Evolutionary conservation across 2,797 vertebrate species (phyloP).

Genomic region (Orestias chungarensis): DNA sequence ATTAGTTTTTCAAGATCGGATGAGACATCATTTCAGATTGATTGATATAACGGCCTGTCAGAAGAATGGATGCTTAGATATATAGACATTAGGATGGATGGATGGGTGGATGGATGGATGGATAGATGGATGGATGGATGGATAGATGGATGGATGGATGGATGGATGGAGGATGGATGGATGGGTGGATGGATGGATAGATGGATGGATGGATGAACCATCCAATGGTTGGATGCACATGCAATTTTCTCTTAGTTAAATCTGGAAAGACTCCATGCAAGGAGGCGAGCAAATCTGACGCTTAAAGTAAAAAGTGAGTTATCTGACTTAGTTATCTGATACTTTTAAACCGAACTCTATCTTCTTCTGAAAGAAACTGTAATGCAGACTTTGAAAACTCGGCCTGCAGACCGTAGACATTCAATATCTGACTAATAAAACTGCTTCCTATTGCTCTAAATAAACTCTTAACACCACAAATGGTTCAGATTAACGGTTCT

Average conservation of each 20-base stretch:
- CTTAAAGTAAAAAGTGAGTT: neutral
- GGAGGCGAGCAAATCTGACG: neutral
- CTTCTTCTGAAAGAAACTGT: neutral
- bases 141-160: neutral
- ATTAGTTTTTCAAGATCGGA: no score
- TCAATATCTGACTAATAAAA: conserved; percentile 16
- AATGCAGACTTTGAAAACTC: neutral
- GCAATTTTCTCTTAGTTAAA: no score
- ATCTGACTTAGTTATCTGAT: neutral
- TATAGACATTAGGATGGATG: neutral
- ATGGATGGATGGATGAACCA: no score
- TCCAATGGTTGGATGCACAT: no score
- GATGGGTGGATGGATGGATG: neutral
- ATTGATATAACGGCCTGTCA: no score
- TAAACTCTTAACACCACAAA: neutral
- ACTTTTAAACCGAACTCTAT: neutral
- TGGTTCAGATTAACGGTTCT: neutral
- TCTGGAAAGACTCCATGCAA: neutral
- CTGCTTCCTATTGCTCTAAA: conserved; percentile 14
- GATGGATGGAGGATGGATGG: no score
- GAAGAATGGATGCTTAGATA: no score
- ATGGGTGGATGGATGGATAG: no score
- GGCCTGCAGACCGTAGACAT: neutral
- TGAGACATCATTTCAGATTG: no score
- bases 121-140: neutral